Evolutionary conservation across 2,888 invertebrate genomes (phyloP).

Genomic region (Spatulosminthurus flaviceps): DNA sequence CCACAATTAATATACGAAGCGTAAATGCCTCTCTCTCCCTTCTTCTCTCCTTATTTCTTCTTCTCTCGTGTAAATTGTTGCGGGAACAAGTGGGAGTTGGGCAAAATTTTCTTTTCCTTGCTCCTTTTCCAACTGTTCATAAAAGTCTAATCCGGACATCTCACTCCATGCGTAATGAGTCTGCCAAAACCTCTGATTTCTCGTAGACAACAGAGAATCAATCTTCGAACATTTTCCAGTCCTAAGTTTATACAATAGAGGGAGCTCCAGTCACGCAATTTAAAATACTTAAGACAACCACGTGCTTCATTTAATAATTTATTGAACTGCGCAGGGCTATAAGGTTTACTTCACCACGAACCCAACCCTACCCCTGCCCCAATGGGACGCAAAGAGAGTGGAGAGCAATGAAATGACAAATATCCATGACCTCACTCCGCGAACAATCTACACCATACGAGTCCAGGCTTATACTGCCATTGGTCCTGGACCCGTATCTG

Average conservation of each 20-base stretch:
- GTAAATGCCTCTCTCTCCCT: neutral
- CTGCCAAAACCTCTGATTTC: neutral
- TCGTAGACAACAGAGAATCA: neutral
- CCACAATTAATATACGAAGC: neutral
- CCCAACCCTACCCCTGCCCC: constrained; percentile 83
- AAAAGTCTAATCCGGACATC: constrained; percentile 11
- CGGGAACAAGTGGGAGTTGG: too few relatives aligned
- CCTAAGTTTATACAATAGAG: too few relatives aligned
- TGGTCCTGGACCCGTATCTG: constrained; percentile 93
- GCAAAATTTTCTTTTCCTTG: neutral
- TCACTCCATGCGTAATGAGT: constrained; percentile 18
- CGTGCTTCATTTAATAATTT: neutral
- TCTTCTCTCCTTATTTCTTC: neutral
- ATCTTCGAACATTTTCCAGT: neutral
- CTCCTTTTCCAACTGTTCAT: neutral
- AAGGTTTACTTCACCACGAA: constrained; percentile 96
- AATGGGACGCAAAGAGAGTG: constrained; percentile 93
- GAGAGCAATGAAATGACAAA: constrained; percentile 93
- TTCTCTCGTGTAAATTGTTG: too few relatives aligned
- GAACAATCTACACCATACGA: constrained; percentile 92
- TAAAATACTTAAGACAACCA: too few relatives aligned
- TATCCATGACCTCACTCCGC: constrained; percentile 88
- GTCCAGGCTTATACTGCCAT: constrained; percentile 94
- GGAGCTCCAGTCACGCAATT: too few relatives aligned
- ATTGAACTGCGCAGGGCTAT: constrained; percentile 78